Conservation (phyloP, 2,888 invertebrate species). For the Cephus pygmeus region DNA sequence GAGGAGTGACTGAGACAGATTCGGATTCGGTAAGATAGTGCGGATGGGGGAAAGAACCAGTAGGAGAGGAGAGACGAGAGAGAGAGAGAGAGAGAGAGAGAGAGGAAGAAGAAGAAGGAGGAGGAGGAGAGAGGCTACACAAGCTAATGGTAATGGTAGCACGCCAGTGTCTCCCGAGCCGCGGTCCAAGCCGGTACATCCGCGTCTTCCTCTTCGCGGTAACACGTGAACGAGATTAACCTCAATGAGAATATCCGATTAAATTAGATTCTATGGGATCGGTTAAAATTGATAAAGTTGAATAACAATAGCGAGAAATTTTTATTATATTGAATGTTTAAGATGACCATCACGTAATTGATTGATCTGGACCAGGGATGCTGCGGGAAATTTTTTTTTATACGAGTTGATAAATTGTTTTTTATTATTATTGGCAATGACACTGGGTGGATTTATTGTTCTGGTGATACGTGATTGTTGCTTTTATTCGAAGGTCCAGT, state of each 20-base stretch:
- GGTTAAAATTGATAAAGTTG: neutral
- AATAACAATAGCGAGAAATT: no score
- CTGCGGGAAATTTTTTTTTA: no score
- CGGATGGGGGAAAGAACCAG: slow-evolving; percentile 25
- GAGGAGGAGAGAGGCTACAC: slow-evolving; percentile 44
- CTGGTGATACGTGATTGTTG: no score
- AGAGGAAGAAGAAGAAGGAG: slow-evolving; percentile 29
- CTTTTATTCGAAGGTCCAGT: no score
- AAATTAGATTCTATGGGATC: neutral
- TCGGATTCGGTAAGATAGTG: slow-evolving; percentile 27
- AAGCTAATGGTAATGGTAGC: slow-evolving; percentile 62
- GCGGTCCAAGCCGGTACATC: slow-evolving; percentile 54
- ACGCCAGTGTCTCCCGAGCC: slow-evolving; percentile 61
- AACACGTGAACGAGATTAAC: slow-evolving; percentile 1
- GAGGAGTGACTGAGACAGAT: slow-evolving; percentile 39
- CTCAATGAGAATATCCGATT: neutral
- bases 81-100: slow-evolving; percentile 37
- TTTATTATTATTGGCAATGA: no score
- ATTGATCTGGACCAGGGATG: no score
- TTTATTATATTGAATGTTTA: no score
- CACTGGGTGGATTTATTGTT: no score
- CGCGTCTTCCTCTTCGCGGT: slow-evolving; percentile 22
- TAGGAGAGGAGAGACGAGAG: slow-evolving; percentile 37
- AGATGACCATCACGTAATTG: no score
- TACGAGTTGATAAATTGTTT: no score